Conservation (phyloP, 2,888 invertebrate genomes). For the Julus scanicus region DNA sequence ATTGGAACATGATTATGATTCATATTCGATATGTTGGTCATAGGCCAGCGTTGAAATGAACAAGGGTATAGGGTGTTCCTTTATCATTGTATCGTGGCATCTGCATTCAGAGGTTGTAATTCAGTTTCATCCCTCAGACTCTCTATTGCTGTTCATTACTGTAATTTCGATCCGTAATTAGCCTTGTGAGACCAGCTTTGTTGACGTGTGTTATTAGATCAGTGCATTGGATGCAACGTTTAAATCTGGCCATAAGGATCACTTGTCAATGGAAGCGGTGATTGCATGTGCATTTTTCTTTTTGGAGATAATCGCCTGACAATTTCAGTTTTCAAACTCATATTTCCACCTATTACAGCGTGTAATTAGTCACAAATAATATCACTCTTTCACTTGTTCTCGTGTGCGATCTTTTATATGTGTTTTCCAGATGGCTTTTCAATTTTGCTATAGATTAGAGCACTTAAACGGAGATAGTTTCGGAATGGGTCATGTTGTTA, state of each 20-base stretch:
- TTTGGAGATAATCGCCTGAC: neutral
- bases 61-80: neutral
- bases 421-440: conserved; percentile 25
- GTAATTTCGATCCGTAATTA: conserved; percentile 35
- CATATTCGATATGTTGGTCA: neutral
- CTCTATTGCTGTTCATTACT: conserved; percentile 23
- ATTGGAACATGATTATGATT: too few species aligned
- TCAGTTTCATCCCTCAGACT: neutral
- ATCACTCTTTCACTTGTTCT: neutral
- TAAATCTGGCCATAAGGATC: conserved; percentile 34
- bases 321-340: conserved; percentile 7
- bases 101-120: conserved; percentile 10
- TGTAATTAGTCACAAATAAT: neutral
- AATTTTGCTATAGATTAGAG: conserved; percentile 35
- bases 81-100: neutral
- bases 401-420: neutral
- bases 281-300: neutral
- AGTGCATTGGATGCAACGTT: conserved; percentile 32
- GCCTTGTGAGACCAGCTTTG: conserved; percentile 39
- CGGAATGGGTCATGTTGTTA: neutral
- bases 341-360: neutral
- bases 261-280: neutral
- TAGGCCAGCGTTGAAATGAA: neutral
- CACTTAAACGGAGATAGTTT: conserved; percentile 18
- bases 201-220: conserved; percentile 32